Conservation (phyloP, 2,797 vertebrate species). For the Apogon hyalosoma region DNA sequence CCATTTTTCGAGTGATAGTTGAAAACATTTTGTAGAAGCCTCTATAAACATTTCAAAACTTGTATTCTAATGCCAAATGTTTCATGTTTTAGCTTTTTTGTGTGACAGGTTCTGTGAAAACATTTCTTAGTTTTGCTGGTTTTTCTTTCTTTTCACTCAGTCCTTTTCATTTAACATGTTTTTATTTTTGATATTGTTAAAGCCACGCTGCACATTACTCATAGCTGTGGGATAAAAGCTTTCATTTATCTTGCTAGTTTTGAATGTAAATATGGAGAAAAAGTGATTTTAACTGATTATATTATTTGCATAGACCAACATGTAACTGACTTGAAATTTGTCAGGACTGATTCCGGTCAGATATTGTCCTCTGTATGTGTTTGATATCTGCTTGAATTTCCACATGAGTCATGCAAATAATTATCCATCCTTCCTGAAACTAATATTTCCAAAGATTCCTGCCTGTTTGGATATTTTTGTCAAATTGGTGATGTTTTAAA, state of each 20-base stretch:
- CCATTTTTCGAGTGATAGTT: background rate
- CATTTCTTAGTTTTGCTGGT: background rate
- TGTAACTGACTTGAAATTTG: constrained; percentile 4
- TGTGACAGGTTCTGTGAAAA: constrained; percentile 8
- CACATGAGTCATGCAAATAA: background rate
- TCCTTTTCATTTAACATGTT: constrained; percentile 12
- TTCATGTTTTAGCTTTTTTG: constrained; percentile 4
- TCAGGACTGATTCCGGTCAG: background rate
- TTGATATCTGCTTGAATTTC: background rate
- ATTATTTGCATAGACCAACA: constrained; percentile 7
- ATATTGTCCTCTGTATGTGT: background rate
- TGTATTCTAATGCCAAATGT: constrained; percentile 3
- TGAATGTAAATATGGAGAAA: constrained; percentile 1
- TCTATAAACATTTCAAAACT: constrained; percentile 2
- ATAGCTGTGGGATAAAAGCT: constrained; percentile 1
- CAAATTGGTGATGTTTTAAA: constrained; percentile 15
- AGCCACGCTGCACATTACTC: constrained; percentile 8
- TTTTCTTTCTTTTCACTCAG: no score
- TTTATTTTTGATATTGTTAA: constrained; percentile 16
- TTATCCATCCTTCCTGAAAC: constrained; percentile 6
- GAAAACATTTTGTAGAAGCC: constrained; percentile 4
- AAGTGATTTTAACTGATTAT: background rate
- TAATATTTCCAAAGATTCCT: background rate
- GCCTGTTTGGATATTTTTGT: constrained; percentile 5
- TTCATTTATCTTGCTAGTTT: constrained; percentile 20